These are phyloP conservation scores for Drosophila pandora DNA, from an alignment of 1,140 invertebrate genomes.

Conservation along the genomic window DNA sequence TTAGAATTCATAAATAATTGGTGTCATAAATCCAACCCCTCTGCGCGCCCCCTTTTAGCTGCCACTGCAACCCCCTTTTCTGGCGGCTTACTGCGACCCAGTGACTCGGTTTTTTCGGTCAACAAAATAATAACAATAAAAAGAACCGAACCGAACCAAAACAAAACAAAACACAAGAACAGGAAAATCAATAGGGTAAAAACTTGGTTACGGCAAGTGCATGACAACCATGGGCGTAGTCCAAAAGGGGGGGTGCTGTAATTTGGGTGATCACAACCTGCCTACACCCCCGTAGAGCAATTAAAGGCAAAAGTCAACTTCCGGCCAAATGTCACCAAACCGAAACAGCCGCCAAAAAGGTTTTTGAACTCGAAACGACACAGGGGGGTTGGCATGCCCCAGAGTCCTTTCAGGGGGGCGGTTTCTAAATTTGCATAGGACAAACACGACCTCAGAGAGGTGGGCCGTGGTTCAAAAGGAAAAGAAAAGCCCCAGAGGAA, in stretches of 20 bases:
- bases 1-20: constrained; percentile 81
- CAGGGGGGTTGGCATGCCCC: constrained; percentile 1
- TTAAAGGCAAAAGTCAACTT: constrained; percentile 62
- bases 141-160: constrained; percentile 3
- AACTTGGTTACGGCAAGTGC: constrained; percentile 62
- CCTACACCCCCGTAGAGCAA: constrained; percentile 40
- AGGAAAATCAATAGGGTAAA: constrained; percentile 65
- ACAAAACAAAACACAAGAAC: constrained; percentile 33
- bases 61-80: not conserved
- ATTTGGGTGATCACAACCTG: constrained; percentile 11
- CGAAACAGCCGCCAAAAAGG: constrained; percentile 50
- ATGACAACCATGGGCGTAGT: constrained; percentile 44
- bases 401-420: not conserved
- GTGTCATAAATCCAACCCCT: constrained; percentile 69
- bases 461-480: not conserved
- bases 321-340: constrained; percentile 76
- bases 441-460: constrained; percentile 31
- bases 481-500: constrained; percentile 11
- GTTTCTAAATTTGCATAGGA: constrained; percentile 66
- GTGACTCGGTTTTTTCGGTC: constrained; percentile 63
- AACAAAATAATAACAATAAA: constrained; percentile 35
- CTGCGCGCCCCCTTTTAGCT: not conserved
- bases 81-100: constrained; percentile 53
- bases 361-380: constrained; percentile 63
- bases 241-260: not conserved